Conservation (phyloP, 2,797 vertebrate genomes). For the Parambassis ranga region DNA sequence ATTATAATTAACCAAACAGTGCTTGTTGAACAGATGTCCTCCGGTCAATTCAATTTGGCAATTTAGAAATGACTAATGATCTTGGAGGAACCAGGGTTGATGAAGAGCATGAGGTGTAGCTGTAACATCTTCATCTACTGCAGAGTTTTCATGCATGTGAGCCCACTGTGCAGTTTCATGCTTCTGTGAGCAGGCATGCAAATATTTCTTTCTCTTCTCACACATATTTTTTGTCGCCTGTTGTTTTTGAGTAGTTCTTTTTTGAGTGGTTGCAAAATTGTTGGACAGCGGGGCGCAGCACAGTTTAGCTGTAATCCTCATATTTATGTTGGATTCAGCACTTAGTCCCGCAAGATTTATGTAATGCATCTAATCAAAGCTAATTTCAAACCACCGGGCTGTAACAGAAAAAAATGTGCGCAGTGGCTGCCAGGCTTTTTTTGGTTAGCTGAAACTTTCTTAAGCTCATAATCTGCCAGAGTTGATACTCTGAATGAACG, state of each 20-base stretch:
- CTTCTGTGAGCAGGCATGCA: constrained; percentile 33
- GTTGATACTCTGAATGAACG: constrained; percentile 54
- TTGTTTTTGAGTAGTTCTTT: constrained; percentile 17
- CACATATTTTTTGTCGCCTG: constrained; percentile 1
- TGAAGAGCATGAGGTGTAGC: constrained; percentile 13
- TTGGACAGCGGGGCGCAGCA: constrained; percentile 37
- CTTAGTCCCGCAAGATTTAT: constrained; percentile 63
- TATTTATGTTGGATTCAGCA: constrained; percentile 68
- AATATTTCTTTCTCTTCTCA: constrained; percentile 10
- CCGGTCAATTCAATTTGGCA: constrained; percentile 56
- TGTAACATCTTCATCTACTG: constrained; percentile 2
- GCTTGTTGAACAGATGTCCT: constrained; percentile 63
- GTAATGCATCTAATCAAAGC: constrained; percentile 65
- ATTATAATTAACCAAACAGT: constrained; percentile 56
- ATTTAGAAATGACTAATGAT: constrained; percentile 58
- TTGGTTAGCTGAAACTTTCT: constrained; percentile 63
- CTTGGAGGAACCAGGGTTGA: constrained; percentile 8
- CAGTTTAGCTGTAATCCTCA: constrained; percentile 65
- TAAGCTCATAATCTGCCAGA: constrained; percentile 57
- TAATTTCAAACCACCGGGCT: constrained; percentile 59
- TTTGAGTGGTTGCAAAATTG: constrained; percentile 17
- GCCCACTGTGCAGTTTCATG: constrained; percentile 15
- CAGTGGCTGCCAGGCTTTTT: constrained; percentile 47
- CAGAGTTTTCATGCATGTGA: constrained; percentile 17
- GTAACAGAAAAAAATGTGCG: constrained; percentile 25